Base-by-base conservation (phyloP, 1,140 invertebrate genomes). In the Drosophila pectinifera region DNA sequence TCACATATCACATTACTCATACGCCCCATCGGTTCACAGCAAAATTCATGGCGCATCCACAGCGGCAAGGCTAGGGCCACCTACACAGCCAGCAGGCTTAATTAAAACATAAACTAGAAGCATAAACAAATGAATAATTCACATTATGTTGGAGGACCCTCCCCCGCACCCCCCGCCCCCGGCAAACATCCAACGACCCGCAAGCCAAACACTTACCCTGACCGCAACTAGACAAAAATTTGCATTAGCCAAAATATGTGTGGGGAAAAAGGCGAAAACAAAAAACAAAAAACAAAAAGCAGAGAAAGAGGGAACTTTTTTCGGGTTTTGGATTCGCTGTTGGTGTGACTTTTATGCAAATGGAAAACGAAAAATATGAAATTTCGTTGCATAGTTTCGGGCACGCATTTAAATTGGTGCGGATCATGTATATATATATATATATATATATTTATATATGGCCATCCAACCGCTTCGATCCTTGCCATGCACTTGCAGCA, bases 61-160 rank as follows among this genome's bases (percentile, higher is more conserved):
- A 6, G n/a, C 11, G 22, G n/a, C 28, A 28, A 28, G 13, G n/a
- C 13, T 3, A 4, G 14, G 8, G 20, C 11, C 41, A 41, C 20
- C 20, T 14, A 43, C 28, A 20, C 22, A 28, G 16, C n/a, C 34
- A 70, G 34, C 63, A 36, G 56, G 73, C 73, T 85, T 85, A 85
- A 86, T 85, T 85, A 85, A 85, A 81, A 78, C 82, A 85, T 78
- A 57, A 85, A 80, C 78, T 78, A 73, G 78, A 36, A 72, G 68
- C 82, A 80, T 78, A 85, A 85, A 72, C 82, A 70, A 85, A 85
- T 85, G 82, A 85, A 85, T 81, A 78, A 85, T 85, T 86, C 82
- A 86, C 81, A 74, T 70, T 72, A 74, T 74, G 76, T 59, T 85
- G 78, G 74, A 46, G 63, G 42, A 43, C 34, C 61, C 58, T 7